These are phyloP conservation scores for Apeira syringaria DNA, from an alignment of 2,888 invertebrate species.

Conservation along the genomic window DNA sequence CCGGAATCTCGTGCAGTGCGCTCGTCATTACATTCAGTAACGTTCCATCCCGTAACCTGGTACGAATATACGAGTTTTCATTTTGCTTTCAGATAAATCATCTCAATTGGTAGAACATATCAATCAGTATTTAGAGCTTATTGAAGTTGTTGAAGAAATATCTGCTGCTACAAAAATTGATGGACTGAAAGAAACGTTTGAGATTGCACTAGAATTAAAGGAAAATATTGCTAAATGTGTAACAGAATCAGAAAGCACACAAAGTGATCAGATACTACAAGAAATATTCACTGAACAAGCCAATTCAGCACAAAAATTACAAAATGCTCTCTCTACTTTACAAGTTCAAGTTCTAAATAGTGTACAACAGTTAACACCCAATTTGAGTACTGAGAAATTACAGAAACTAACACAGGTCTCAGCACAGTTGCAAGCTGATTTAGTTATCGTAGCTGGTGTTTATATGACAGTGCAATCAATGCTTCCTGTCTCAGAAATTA, in stretches of 20 bases:
- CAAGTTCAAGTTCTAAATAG: slow-evolving; percentile 52
- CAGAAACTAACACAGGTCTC: slow-evolving; percentile 51
- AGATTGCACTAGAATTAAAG: slow-evolving; percentile 55
- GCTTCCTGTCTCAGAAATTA: slow-evolving; percentile 12
- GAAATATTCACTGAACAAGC: slow-evolving; percentile 36
- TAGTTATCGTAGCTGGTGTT: slow-evolving; percentile 46
- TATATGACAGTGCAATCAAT: slow-evolving; percentile 42
- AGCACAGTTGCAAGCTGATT: slow-evolving; percentile 54
- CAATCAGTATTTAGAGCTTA: slow-evolving; percentile 61
- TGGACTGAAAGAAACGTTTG: slow-evolving; percentile 50
- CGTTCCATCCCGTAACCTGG: too few species aligned
- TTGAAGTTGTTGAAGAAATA: slow-evolving; percentile 64
- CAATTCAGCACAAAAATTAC: slow-evolving; percentile 49
- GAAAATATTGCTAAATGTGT: slow-evolving; percentile 42
- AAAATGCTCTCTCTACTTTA: slow-evolving; percentile 48
- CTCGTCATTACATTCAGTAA: too few species aligned
- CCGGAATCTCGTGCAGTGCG: too few species aligned
- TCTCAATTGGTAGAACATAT: slow-evolving; percentile 51
- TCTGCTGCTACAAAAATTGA: slow-evolving; percentile 53
- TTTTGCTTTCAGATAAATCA: slow-evolving; percentile 48
- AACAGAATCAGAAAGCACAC: slow-evolving; percentile 23
- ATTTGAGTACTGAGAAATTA: slow-evolving; percentile 40
- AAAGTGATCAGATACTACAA: slow-evolving; percentile 17
- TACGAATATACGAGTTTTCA: slow-evolving; percentile 1
- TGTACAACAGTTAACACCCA: slow-evolving; percentile 44